Base-by-base conservation (phyloP, 2,888 invertebrate genomes). In the Chironomus riparius region DNA sequence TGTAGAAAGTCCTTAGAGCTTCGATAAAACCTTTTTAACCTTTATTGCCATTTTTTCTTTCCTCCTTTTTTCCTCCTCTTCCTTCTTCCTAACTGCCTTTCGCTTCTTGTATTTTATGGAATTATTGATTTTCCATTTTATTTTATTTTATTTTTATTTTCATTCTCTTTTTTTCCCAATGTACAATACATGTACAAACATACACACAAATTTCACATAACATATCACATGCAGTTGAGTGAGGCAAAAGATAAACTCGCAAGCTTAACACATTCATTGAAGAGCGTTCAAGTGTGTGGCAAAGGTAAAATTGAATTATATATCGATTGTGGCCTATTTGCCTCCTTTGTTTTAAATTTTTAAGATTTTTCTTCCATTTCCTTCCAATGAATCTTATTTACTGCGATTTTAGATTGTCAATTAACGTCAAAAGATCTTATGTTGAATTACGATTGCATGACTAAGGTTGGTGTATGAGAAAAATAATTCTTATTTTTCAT, bases 391-490 rank as follows among this genome's bases (percentile, higher is more conserved):
- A 68, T n/a, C 13, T 38, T 28, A n/a, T 38, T 22, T 50, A 15
- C 22, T 56, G 4, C 56, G 18, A 6, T 68, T 47, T 18, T 22
- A 70, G 70, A 78, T 50, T 78, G 78, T 38, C 75, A 78, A 56
- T 76, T 78, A 18, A 76, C 76, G 21, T 76, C 77, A 68, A 75
- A 76, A n/a, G 78, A 78, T 77, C 62, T 78, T 28, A 70, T 76
- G 6, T 75, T 78, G 22, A 77, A 78, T 70, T 78, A 78, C 15
- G 77, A 78, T 73, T 77, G 78, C 61, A 78, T 78, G 38, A 48
- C 77, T 47, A 78, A 78, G 76, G 78, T 38, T 38, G 38, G 38
- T 38, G 38, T 10, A 10, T 77, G 62, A 62, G 56, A 48, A 38
- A 38, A 2, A 38, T 38, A 38, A 10, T 38, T 38, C 4, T 10